Percentiles rank a stretch among this genome's conserved stretches.
phyloP scores from a whole-genome alignment of 2,888 invertebrate species.

The Orchesellides sinensis region DNA sequence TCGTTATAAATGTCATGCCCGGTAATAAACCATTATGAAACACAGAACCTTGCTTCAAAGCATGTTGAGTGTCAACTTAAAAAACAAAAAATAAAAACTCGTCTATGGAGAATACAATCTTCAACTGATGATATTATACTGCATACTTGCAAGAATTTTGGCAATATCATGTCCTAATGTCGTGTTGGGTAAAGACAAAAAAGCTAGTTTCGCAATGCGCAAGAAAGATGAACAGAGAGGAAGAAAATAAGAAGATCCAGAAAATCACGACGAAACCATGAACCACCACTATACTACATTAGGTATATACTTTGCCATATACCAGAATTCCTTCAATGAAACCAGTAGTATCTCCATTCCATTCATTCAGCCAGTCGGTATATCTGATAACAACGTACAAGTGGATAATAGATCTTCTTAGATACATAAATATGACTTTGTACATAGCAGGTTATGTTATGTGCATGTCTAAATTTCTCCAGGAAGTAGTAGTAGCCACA shows the following conservation, averaged over 20 bases:
- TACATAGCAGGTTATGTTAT: neutral
- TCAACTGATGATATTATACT: conserved; percentile 39
- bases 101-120: conserved; percentile 50
- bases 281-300: neutral
- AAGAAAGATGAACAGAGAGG: conserved; percentile 35
- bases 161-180: conserved; percentile 54
- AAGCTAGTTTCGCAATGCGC: conserved; percentile 67
- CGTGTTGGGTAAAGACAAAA: conserved; percentile 24
- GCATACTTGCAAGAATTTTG: conserved; percentile 51
- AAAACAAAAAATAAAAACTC: conserved; percentile 47
- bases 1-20: conserved; percentile 65
- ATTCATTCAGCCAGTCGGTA: neutral
- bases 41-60: conserved; percentile 17
- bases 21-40: conserved; percentile 63
- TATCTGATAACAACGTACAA: neutral
- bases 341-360: neutral
- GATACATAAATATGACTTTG: neutral
- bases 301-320: neutral
- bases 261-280: conserved; percentile 40
- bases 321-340: neutral
- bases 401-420: neutral
- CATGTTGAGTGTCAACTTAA: conserved; percentile 60
- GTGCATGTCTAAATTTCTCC: conserved; percentile 12
- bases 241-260: conserved; percentile 33
- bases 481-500: conserved; percentile 59